phyloP scores from a whole-genome alignment of 2,113 vertebrate genomes.

The Rhegmatorhina hoffmannsi region DNA sequence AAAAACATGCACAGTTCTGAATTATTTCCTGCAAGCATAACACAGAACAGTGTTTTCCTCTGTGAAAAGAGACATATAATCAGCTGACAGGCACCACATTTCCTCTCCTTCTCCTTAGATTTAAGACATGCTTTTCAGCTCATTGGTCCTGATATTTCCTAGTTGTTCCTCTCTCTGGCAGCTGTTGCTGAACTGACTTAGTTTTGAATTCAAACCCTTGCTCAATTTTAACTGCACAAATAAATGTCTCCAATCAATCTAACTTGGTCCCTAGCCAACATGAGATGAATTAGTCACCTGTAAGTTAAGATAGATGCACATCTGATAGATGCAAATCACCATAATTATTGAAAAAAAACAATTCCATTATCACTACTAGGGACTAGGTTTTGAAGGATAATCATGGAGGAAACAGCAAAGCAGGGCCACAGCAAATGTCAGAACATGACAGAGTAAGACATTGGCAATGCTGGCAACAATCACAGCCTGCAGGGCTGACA shows the following conservation, averaged over 20 bases:
- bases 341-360: not conserved
- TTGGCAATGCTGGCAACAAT: not conserved
- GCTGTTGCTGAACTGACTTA: not conserved
- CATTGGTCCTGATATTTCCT: not conserved
- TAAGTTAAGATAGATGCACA: not conserved
- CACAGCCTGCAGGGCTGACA: not conserved
- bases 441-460: not conserved
- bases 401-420: not conserved
- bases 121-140: not conserved
- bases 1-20: not conserved
- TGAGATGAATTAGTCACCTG: not conserved
- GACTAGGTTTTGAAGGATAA: not conserved
- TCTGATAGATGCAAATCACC: not conserved
- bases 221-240: not conserved
- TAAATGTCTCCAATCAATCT: not conserved
- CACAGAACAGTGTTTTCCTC: not conserved
- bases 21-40: not conserved
- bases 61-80: not conserved
- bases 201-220: not conserved
- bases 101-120: not conserved
- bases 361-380: not conserved
- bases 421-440: not conserved
- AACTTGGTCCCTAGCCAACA: not conserved
- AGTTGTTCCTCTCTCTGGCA: not conserved
- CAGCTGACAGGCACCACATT: not conserved